Percentiles rank a stretch among this genome's conserved stretches.
Evolutionary conservation across 30 jellyfish, hydroid and myxozoan genomes (phyloP).

Genomic region (Cassiopea andromeda): DNA sequence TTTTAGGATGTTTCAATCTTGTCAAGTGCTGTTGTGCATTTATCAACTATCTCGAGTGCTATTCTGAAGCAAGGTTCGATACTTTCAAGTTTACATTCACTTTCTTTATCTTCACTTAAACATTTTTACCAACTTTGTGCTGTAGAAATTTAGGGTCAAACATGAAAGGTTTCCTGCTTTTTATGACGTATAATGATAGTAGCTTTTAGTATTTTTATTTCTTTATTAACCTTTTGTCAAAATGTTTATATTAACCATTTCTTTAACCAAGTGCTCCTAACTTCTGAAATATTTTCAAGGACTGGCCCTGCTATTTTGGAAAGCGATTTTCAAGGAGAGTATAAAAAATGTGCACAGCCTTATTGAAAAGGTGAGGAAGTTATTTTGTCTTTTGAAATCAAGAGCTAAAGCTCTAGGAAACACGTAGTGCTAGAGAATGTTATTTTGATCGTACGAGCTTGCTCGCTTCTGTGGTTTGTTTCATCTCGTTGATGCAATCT

Average conservation of each 20-base stretch:
- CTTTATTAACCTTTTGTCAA: neutral
- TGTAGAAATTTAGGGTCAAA: neutral
- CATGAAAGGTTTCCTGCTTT: neutral
- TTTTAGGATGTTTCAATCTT: conserved; percentile 80
- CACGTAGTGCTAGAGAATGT: too few relatives aligned
- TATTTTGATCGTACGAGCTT: too few relatives aligned
- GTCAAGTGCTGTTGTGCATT: conserved; percentile 88
- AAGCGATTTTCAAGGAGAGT: conserved; percentile 88
- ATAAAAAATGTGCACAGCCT: conserved; percentile 52
- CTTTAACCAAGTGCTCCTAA: neutral
- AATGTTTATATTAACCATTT: neutral
- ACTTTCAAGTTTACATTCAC: too few relatives aligned
- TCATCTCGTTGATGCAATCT: too few relatives aligned
- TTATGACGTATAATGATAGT: neutral
- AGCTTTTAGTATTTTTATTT: neutral
- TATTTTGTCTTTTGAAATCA: too few relatives aligned
- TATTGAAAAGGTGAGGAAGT: conserved; percentile 73
- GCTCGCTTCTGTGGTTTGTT: too few relatives aligned
- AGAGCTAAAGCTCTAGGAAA: too few relatives aligned
- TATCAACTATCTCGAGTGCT: conserved; percentile 73
- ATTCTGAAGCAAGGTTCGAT: conserved; percentile 82
- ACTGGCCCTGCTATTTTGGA: conserved; percentile 88
- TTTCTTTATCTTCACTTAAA: too few relatives aligned
- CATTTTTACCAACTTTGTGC: too few relatives aligned
- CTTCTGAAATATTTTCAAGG: conserved; percentile 36